Percentiles rank a stretch among this genome's conserved stretches.
Evolutionary conservation across 2,113 vertebrate species (phyloP).

Genomic region (Oostethus manadensis): DNA sequence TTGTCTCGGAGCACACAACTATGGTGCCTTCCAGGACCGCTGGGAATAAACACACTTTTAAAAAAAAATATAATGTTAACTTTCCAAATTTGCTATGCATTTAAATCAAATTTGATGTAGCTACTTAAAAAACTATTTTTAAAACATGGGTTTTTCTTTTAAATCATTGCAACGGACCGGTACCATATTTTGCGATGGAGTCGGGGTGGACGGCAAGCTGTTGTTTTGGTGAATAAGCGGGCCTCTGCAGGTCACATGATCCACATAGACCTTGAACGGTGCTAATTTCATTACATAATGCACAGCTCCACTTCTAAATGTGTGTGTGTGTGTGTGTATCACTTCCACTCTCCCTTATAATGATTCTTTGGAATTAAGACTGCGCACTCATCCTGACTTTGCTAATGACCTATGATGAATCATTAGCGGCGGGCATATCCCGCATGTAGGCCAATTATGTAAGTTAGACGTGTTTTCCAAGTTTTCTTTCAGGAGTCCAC

Average conservation of each 20-base stretch:
- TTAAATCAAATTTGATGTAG: no score
- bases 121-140: no score
- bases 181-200: constrained; percentile 20
- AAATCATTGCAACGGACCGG: no score
- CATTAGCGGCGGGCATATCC: constrained; percentile 1
- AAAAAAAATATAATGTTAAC: no score
- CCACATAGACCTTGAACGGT: constrained; percentile 49
- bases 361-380: constrained; percentile 40
- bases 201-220: constrained; percentile 38
- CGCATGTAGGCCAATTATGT: constrained; percentile 26
- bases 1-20: not conserved
- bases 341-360: constrained; percentile 42
- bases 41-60: no score
- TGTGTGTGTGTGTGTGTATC: constrained; percentile 31
- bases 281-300: constrained; percentile 63
- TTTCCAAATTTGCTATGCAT: no score
- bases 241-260: constrained; percentile 44
- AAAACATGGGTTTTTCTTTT: no score
- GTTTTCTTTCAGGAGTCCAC: not conserved
- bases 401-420: constrained; percentile 25
- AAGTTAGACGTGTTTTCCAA: constrained; percentile 13
- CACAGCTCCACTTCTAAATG: constrained; percentile 21
- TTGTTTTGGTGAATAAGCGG: constrained; percentile 47
- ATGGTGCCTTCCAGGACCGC: no score
- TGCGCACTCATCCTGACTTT: constrained; percentile 21